Conservation (phyloP, 1,140 invertebrate species). For the Solenopsis invicta region DNA sequence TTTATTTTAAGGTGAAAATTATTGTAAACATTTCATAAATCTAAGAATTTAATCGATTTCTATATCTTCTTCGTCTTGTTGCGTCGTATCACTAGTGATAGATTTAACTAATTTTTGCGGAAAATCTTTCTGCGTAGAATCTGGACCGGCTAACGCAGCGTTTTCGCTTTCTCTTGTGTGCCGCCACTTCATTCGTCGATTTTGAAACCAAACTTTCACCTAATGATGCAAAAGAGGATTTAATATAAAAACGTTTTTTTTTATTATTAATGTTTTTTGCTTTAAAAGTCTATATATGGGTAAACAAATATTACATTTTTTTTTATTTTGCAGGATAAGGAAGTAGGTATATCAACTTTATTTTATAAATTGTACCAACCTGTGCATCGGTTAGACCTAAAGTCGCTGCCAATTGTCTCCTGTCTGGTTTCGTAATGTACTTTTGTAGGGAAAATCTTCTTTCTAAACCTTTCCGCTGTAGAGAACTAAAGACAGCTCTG, state of each 20-base stretch:
- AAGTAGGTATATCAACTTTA: not conserved
- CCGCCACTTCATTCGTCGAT: conserved; percentile 97
- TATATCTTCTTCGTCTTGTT: conserved; percentile 79
- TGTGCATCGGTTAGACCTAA: conserved; percentile 96
- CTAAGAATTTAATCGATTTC: conserved; percentile 85
- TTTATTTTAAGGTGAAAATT: not conserved
- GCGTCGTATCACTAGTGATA: conserved; percentile 67
- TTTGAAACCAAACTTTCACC: conserved; percentile 98
- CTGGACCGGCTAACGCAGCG: conserved; percentile 57
- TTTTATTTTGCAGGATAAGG: not conserved
- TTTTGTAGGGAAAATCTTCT: conserved; percentile 96
- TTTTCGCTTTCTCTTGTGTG: conserved; percentile 91
- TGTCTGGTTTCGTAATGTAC: conserved; percentile 97
- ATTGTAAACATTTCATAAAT: conserved; percentile 65
- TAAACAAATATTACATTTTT: conserved; percentile 13
- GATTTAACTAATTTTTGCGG: conserved; percentile 77
- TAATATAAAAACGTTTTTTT: not conserved
- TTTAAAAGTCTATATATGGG: conserved; percentile 8
- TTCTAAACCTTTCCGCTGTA: conserved; percentile 96
- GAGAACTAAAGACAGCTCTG: conserved; percentile 96
- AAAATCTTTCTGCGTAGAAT: conserved; percentile 71
- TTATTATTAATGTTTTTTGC: conserved; percentile 27
- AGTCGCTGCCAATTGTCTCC: conserved; percentile 95
- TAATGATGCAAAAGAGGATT: conserved; percentile 78
- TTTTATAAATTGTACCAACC: conserved; percentile 81